phyloP scores from a whole-genome alignment of 2,888 invertebrate species.

The Trilocha varians region DNA sequence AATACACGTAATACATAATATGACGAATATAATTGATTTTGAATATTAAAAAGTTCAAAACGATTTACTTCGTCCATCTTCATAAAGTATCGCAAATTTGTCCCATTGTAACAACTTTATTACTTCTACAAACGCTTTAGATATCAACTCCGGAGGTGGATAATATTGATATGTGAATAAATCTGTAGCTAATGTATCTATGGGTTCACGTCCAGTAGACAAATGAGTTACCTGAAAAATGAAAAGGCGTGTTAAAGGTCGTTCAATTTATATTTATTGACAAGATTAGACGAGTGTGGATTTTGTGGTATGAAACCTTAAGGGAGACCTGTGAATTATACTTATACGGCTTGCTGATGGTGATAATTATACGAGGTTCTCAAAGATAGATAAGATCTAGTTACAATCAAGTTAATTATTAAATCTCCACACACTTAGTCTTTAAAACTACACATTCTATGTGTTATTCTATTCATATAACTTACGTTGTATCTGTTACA shows the following conservation, averaged over 20 bases:
- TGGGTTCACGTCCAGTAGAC: constrained; percentile 78
- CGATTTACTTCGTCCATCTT: constrained; percentile 78
- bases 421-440: no score
- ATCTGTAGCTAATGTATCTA: constrained; percentile 69
- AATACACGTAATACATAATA: constrained; percentile 12
- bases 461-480: no score
- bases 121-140: constrained; percentile 78
- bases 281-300: no score
- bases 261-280: no score
- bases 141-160: constrained; percentile 78
- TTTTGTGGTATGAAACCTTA: no score
- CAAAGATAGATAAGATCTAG: no score
- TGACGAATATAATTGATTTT: background rate
- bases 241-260: no score
- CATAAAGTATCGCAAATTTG: constrained; percentile 84
- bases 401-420: no score
- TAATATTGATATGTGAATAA: constrained; percentile 63
- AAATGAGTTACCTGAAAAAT: constrained; percentile 80
- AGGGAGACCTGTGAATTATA: no score
- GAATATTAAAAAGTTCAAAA: background rate
- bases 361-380: no score
- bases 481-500: constrained; percentile 43
- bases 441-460: no score
- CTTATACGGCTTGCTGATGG: no score
- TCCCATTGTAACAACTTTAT: constrained; percentile 81